These are phyloP conservation scores for Peromyscus leucopus DNA, from an alignment of 2,113 vertebrate species.

Conservation along the genomic window DNA sequence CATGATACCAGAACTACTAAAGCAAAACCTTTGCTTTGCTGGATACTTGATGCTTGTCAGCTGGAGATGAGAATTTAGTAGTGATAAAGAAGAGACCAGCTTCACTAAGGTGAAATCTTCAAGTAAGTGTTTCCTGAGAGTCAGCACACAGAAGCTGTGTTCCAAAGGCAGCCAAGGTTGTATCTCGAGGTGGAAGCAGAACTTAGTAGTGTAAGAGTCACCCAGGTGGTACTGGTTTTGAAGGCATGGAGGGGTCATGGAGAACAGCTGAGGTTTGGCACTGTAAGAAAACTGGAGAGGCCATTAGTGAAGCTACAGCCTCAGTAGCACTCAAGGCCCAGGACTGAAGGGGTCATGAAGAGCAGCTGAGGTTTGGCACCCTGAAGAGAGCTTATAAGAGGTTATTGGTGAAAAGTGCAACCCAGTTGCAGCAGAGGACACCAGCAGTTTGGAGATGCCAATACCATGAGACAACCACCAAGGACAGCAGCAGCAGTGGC, in stretches of 20 bases:
- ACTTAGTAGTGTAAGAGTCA: neutral
- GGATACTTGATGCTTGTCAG: neutral
- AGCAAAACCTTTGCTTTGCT: neutral
- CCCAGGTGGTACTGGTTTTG: neutral
- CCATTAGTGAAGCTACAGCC: neutral
- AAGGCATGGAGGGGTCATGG: neutral
- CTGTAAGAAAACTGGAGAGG: neutral
- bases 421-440: neutral
- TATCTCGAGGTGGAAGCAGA: neutral
- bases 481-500: neutral
- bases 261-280: neutral
- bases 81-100: neutral
- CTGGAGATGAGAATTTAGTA: neutral
- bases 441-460: neutral
- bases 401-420: neutral
- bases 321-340: neutral
- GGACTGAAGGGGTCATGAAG: neutral
- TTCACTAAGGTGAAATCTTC: neutral
- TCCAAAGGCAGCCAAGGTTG: neutral
- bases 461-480: neutral
- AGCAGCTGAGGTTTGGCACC: neutral
- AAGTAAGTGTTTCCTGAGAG: neutral
- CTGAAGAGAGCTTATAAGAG: neutral
- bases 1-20: neutral
- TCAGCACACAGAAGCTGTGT: neutral